Conservation (phyloP, 2,113 vertebrate genomes). For the Silurus asotus region DNA sequence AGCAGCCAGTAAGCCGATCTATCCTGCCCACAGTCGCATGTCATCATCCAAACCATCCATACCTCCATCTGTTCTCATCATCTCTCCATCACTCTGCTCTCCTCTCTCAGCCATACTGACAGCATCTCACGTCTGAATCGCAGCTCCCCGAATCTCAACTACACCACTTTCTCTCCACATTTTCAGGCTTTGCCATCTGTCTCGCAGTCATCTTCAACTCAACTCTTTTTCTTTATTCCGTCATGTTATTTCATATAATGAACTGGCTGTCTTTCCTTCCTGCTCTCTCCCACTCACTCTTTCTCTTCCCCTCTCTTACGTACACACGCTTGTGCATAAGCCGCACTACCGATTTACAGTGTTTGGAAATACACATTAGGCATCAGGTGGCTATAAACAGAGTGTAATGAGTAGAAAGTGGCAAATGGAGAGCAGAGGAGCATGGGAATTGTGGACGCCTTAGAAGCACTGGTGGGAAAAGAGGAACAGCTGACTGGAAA, state of each 20-base stretch:
- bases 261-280: not conserved
- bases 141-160: conserved; percentile 12
- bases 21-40: conserved; percentile 2
- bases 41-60: conserved; percentile 32
- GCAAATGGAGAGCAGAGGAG: conserved; percentile 14
- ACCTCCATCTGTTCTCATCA: conserved; percentile 43
- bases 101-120: conserved; percentile 36
- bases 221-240: conserved; percentile 27
- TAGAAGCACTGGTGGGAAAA: conserved; percentile 11
- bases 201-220: conserved; percentile 31
- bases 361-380: conserved; percentile 20
- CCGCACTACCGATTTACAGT: conserved; percentile 7
- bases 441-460: conserved; percentile 25
- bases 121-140: conserved; percentile 36
- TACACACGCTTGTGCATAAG: not conserved
- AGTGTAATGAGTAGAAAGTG: conserved; percentile 32
- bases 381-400: conserved; percentile 31
- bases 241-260: conserved; percentile 6
- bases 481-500: conserved; percentile 28
- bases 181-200: conserved; percentile 35
- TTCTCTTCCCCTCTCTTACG: not conserved
- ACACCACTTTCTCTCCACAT: conserved; percentile 9
- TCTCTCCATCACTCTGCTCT: conserved; percentile 30
- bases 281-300: not conserved
- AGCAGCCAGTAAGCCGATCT: conserved; percentile 1